Evolutionary conservation across 2,888 invertebrate species (phyloP).

Genomic region (Candidula unifasciata): DNA sequence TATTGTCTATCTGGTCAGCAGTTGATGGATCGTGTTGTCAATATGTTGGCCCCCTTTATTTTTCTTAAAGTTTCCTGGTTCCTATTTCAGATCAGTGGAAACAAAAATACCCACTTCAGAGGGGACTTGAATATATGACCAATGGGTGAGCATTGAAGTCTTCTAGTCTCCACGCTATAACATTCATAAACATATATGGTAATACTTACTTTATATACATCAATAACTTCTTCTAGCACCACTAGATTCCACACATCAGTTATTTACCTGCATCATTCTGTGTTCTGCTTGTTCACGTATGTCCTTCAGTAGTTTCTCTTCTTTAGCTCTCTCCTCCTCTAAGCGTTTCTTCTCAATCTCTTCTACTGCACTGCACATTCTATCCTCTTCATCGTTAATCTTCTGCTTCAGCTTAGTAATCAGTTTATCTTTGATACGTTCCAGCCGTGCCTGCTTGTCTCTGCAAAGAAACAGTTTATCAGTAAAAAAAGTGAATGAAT

Average conservation of each 20-base stretch:
- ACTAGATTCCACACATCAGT: background rate
- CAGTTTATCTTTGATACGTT: slow-evolving; percentile 74
- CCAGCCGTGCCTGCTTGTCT: slow-evolving; percentile 75
- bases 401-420: slow-evolving; percentile 74
- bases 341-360: slow-evolving; percentile 73
- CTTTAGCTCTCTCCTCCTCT: slow-evolving; percentile 73
- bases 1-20: no score
- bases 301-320: slow-evolving; percentile 62
- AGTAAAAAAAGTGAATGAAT: no score
- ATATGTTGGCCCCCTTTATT: no score
- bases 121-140: no score
- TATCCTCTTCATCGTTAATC: slow-evolving; percentile 75
- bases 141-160: no score
- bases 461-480: slow-evolving; percentile 61
- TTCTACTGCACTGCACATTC: slow-evolving; percentile 70
- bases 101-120: no score
- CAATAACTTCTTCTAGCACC: background rate
- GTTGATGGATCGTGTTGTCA: no score
- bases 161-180: no score
- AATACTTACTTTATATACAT: background rate
- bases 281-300: slow-evolving; percentile 71
- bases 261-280: slow-evolving; percentile 70
- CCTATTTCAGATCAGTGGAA: no score
- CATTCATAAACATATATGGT: no score
- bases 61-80: no score